phyloP scores from a whole-genome alignment of 2,888 invertebrate genomes.

The Sphinx pinastri region DNA sequence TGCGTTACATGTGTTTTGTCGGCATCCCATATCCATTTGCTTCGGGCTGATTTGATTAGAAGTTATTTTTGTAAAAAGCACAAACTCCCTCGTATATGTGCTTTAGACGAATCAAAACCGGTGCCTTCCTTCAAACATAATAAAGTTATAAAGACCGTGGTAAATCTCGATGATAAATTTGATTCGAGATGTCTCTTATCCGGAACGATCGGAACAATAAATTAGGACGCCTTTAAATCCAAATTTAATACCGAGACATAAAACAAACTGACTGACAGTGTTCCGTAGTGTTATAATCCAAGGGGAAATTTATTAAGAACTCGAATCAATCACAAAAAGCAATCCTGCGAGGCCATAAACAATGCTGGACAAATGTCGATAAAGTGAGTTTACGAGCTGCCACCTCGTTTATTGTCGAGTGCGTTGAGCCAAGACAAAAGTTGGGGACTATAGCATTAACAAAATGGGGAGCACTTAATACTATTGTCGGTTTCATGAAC shows the following conservation, averaged over 20 bases:
- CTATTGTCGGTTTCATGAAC: conserved; percentile 61
- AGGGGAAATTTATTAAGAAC: conserved; percentile 68
- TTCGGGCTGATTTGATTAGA: conserved; percentile 70
- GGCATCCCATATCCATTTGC: conserved; percentile 77
- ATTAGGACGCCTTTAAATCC: conserved; percentile 55
- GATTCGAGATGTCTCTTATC: conserved; percentile 63
- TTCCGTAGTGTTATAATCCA: conserved; percentile 55
- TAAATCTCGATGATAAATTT: conserved; percentile 59
- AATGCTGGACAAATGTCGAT: conserved; percentile 71
- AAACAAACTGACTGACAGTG: conserved; percentile 66
- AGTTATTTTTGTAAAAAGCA: conserved; percentile 61
- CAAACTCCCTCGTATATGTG: conserved; percentile 37
- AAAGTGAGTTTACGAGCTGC: conserved; percentile 76
- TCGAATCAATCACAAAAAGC: conserved; percentile 78
- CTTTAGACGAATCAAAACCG: conserved; percentile 18
- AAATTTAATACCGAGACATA: conserved; percentile 62
- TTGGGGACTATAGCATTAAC: conserved; percentile 61
- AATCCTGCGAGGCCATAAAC: conserved; percentile 76
- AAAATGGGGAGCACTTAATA: conserved; percentile 66
- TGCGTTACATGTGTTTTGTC: conserved; percentile 76
- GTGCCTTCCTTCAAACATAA: conserved; percentile 40
- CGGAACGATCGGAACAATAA: conserved; percentile 54
- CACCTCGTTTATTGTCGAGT: conserved; percentile 74
- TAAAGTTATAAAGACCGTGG: conserved; percentile 52
- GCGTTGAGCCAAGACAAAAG: conserved; percentile 61